Percentiles rank a stretch among this genome's conserved stretches.
Evolutionary conservation across 2,113 vertebrate genomes (phyloP).

Genomic region (Platichthys flesus): DNA sequence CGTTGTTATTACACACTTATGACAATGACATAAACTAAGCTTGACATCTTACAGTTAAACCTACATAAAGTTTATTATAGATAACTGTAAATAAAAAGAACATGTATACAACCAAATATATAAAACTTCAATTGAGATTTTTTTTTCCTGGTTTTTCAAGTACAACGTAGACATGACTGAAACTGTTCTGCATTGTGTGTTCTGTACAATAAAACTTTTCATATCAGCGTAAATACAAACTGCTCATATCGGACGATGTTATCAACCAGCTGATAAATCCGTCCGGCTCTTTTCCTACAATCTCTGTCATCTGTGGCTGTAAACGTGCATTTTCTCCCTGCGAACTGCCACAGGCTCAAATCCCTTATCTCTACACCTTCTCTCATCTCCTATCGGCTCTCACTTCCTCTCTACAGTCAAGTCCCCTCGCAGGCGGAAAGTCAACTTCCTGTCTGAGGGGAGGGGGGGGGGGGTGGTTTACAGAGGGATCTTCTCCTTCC

Average conservation of each 20-base stretch:
- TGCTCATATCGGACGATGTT: slow-evolving; percentile 5
- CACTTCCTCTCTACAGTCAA: slow-evolving; percentile 46
- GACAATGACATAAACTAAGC: too few relatives aligned
- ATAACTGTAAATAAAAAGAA: too few relatives aligned
- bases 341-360: slow-evolving; percentile 9
- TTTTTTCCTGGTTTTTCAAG: too few relatives aligned
- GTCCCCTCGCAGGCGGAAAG: slow-evolving; percentile 27
- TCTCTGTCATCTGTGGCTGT: slow-evolving; percentile 7
- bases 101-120: too few relatives aligned
- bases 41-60: too few relatives aligned
- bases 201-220: too few relatives aligned
- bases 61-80: too few relatives aligned
- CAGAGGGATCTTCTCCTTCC: slow-evolving; percentile 38
- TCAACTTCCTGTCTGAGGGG: slow-evolving; percentile 45
- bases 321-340: not conserved
- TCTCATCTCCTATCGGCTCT: slow-evolving; percentile 36
- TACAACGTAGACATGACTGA: too few relatives aligned
- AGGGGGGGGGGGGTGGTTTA: not conserved
- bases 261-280: not conserved
- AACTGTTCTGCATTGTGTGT: too few relatives aligned
- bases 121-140: too few relatives aligned
- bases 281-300: slow-evolving; percentile 16
- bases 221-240: not conserved
- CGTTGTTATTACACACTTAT: too few relatives aligned
- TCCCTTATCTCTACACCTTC: slow-evolving; percentile 27